Base-by-base conservation (phyloP, 2,113 vertebrate genomes). In the Nothobranchius kuhntae region DNA sequence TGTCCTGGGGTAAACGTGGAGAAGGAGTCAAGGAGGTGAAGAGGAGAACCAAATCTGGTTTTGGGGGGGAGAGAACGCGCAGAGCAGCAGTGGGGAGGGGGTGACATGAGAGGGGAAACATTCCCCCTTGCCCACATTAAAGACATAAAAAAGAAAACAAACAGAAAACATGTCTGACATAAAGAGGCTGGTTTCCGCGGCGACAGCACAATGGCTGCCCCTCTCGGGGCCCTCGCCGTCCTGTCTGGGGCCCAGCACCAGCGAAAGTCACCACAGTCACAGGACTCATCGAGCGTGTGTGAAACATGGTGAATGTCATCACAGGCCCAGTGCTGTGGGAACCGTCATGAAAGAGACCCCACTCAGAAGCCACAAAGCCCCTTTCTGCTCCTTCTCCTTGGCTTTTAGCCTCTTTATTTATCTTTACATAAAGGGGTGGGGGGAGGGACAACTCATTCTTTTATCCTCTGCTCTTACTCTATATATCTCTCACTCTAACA, bases 161-260 rank as follows among this genome's bases (percentile, higher is more conserved):
- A 94, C 92, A 93, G 92, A 93, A 93, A 94, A 94, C 93, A 94
- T 93, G 93, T 93, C 93, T 94, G 92, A 94, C 93, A 94, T 93
- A 92, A 93, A 93, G 93, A 92, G 89, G 82, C 91, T 94, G 92
- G 93, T 93, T 93, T 94, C 93, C 92, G 93, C 92, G 92, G 93
- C 80, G 91, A 94, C 93, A 91, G 89, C 87, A 93, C 92, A 93
- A 94, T 93, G 90, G 86, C 91, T 88, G 93, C 92, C 90, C 93
- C 91, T 89, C 90, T 86, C 75, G 81, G 89, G 91, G 91, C 90
- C 91, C 91, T 92, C 86, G 87, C 89, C 88, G 66, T 90, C 86
- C 89, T 82, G 92, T 93, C 92, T 92, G 92, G 90, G 53, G 90
- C 89, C 82, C 91, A 91, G 93, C 93, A 94, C 92, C 93, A 94